Base-by-base conservation (phyloP, 2,113 vertebrate genomes). In the Potamarius usumacintae region DNA sequence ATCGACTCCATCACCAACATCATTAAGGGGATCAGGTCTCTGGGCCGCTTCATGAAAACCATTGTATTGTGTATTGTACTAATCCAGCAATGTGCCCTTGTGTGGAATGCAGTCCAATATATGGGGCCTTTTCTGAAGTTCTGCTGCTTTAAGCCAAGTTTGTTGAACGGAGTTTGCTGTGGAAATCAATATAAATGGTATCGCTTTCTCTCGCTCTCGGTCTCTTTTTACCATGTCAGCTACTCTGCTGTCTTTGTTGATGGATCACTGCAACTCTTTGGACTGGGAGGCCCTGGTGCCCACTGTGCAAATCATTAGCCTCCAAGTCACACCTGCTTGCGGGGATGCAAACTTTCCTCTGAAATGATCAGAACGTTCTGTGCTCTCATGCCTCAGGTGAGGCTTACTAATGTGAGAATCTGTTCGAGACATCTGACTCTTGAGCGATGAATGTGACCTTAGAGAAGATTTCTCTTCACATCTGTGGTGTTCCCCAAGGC, bases 161-260 rank as follows among this genome's bases (percentile, higher is more conserved):
- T 82, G 82, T 63, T 82, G 30, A 25, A 55, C 42, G 4, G 42
- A 14, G 50, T 53, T 77, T 11, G 1, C 8, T 12, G 3, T 50
- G 52, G 15, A 57, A 74, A 25, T 50, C 82, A 57, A 52, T 30
- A 52, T 30, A 52, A 27, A 52, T 74, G 74, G n/a, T 74, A 9
- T 58, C 15, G 11, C 18, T 18, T 18, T 30, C 22, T 78, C 20
- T 82, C 7, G 22, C 55, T 76, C 58, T 86, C 11, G 60, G 62
- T 81, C 27, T 71, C 17, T 63, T 4, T 71, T 63, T 42, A 42
- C 20, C 85, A 67, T 89, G 89, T 89, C 87, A 85, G 89, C 88
- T 87, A 87, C 25, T 74, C 82, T 72, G 74, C 84, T 76, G 72
- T 84, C 78, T 88, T 88, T 88, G 88, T 91, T 91, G 84, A 86